Percentiles rank a stretch among this genome's conserved stretches.
Conservation (phyloP, 2,888 invertebrate species). For the Chrysotoxum bicinctum region DNA sequence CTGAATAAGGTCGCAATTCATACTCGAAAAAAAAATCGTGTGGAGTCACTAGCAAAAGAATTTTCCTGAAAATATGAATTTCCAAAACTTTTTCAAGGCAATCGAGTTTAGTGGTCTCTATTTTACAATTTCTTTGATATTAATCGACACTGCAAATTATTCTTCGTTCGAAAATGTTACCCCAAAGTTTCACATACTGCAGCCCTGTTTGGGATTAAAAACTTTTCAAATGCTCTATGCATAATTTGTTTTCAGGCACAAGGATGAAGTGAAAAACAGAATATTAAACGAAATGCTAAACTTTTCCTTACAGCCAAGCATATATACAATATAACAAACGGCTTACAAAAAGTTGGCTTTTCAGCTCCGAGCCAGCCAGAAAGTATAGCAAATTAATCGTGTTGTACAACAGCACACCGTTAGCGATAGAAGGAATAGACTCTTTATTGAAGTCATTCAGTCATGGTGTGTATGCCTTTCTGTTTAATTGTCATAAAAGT, state of each 20-base stretch:
- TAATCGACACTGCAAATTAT: too few species aligned
- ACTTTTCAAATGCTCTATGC: slow-evolving; percentile 9
- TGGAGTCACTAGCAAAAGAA: too few species aligned
- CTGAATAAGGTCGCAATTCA: too few species aligned
- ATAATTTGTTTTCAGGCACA: slow-evolving; percentile 14
- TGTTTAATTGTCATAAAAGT: slow-evolving; percentile 32
- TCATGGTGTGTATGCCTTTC: slow-evolving; percentile 14
- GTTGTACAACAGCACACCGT: not conserved
- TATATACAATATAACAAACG: not conserved
- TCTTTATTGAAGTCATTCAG: slow-evolving; percentile 4
- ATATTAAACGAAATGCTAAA: slow-evolving; percentile 1
- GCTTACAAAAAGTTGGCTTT: not conserved
- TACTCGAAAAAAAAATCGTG: too few species aligned
- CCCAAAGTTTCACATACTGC: too few species aligned
- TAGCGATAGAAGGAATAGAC: not conserved
- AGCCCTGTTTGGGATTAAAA: not conserved
- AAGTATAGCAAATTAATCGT: not conserved
- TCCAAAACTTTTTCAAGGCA: too few species aligned
- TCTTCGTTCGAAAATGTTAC: too few species aligned
- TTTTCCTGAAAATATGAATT: too few species aligned
- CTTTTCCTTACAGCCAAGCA: not conserved
- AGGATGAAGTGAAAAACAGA: slow-evolving; percentile 1
- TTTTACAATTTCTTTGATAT: too few species aligned
- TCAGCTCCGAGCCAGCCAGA: not conserved
- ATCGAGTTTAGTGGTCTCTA: too few species aligned